phyloP scores from a whole-genome alignment of 2,113 vertebrate genomes.

The Dromiciops gliroides region DNA sequence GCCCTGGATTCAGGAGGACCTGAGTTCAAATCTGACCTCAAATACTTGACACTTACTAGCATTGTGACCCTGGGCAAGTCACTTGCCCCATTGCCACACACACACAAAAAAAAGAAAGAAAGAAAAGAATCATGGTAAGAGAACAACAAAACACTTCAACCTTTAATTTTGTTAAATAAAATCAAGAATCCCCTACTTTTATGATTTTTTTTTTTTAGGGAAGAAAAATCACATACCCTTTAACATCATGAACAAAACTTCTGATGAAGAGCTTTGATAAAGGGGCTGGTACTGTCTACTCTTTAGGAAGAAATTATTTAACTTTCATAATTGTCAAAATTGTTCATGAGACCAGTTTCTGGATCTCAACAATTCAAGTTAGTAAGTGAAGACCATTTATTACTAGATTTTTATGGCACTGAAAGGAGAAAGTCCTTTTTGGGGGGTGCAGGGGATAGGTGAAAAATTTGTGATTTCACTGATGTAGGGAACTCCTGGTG shows the following conservation, averaged over 20 bases:
- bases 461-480: neutral
- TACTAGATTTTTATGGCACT: neutral
- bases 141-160: neutral
- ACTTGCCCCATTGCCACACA: too few species aligned
- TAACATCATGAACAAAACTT: neutral
- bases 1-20: too few species aligned
- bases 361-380: neutral
- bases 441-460: neutral
- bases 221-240: neutral
- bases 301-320: slow-evolving; percentile 6
- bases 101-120: too few species aligned
- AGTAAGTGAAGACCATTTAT: slow-evolving; percentile 9
- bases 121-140: slow-evolving; percentile 49
- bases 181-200: slow-evolving; percentile 44
- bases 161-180: slow-evolving; percentile 17
- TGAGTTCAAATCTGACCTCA: too few species aligned
- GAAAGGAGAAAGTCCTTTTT: neutral
- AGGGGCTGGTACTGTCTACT: neutral
- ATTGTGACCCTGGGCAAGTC: too few species aligned
- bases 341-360: neutral
- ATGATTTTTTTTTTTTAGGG: neutral
- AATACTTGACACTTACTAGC: too few species aligned
- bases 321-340: slow-evolving; percentile 2
- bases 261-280: neutral
- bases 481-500: neutral